Conservation (phyloP, 2,888 invertebrate species). For the Cheilosia soror region DNA sequence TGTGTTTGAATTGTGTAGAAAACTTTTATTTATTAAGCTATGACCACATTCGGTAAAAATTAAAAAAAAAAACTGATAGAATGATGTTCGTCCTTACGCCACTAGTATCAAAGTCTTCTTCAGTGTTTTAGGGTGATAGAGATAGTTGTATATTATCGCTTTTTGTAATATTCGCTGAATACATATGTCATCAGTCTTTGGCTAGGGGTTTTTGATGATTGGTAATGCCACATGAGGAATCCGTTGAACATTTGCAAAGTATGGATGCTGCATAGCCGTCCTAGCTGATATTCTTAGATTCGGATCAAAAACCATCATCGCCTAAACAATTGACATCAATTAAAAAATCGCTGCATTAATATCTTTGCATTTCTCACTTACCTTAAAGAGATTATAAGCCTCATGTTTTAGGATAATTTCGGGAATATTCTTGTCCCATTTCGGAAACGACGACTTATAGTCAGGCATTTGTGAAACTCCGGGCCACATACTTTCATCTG, state of each 20-base stretch:
- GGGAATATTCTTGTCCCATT: constrained; percentile 91
- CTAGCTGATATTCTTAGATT: constrained; percentile 92
- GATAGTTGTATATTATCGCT: too few relatives aligned
- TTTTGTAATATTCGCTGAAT: too few relatives aligned
- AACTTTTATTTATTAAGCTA: too few relatives aligned
- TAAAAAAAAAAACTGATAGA: too few relatives aligned
- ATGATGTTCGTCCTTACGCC: too few relatives aligned
- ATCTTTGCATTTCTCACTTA: constrained; percentile 80
- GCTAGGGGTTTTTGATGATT: constrained; percentile 62
- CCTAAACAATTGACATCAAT: constrained; percentile 80
- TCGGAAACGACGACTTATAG: constrained; percentile 94
- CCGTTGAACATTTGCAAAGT: constrained; percentile 89
- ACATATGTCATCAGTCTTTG: background rate
- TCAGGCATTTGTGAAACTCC: constrained; percentile 93
- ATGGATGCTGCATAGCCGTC: constrained; percentile 89
- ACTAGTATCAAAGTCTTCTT: too few relatives aligned
- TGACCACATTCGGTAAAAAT: too few relatives aligned
- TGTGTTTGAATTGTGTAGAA: too few relatives aligned
- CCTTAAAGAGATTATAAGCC: constrained; percentile 88
- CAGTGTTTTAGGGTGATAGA: too few relatives aligned
- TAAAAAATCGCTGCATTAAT: background rate
- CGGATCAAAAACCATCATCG: constrained; percentile 94
- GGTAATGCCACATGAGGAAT: constrained; percentile 79
- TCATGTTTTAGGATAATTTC: constrained; percentile 85
- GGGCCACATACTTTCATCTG: constrained; percentile 93